These are phyloP conservation scores for Pomatorhinus ruficollis DNA, from an alignment of 2,113 vertebrate genomes.

Conservation along the genomic window DNA sequence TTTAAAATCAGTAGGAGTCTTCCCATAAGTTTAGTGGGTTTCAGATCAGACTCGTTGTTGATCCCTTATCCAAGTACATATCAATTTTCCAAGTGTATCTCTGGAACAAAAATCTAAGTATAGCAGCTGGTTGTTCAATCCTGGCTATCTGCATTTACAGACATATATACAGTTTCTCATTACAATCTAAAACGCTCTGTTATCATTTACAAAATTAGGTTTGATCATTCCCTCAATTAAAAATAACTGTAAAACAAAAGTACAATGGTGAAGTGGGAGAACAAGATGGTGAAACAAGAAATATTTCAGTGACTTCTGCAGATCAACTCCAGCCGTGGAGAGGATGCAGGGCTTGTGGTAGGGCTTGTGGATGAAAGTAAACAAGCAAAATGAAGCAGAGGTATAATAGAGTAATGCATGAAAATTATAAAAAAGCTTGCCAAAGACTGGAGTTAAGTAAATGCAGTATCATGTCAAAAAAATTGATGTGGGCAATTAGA, in stretches of 20 bases:
- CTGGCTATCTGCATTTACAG: background rate
- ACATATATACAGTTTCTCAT: background rate
- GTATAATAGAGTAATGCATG: fast-evolving
- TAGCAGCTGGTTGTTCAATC: background rate
- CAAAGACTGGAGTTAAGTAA: background rate
- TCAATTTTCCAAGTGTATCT: background rate
- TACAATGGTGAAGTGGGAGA: background rate
- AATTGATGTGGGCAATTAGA: background rate
- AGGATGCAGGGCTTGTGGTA: background rate
- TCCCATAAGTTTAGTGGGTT: background rate
- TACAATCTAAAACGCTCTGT: background rate
- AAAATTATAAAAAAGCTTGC: background rate
- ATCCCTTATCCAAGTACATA: background rate
- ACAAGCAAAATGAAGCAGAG: background rate
- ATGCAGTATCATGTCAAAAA: background rate
- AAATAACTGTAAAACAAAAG: background rate
- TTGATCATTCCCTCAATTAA: background rate
- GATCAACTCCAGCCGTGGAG: background rate
- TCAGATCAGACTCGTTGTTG: background rate
- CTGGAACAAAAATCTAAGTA: background rate
- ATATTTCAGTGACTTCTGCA: background rate
- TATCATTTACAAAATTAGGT: background rate
- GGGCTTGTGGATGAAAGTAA: background rate
- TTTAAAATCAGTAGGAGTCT: background rate
- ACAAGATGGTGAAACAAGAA: background rate